Base-by-base conservation (phyloP, 1,140 invertebrate genomes). In the Globodera rostochiensis region DNA sequence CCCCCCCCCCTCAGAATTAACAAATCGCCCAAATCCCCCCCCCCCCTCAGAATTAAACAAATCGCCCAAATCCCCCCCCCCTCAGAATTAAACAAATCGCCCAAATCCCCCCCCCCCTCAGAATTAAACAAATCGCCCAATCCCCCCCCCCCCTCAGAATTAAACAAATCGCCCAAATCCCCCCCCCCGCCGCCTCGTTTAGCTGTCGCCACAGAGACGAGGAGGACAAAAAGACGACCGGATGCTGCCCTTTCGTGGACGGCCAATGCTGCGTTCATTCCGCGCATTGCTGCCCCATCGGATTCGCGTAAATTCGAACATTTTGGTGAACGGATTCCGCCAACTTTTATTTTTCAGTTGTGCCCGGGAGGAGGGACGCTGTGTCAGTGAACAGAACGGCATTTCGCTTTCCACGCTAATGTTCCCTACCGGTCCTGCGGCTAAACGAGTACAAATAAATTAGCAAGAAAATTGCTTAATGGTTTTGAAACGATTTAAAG, bases 161-260 rank as follows among this genome's bases (percentile, higher is more conserved):
- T n/a, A n/a, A n/a, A n/a, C n/a, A n/a, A n/a, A n/a, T n/a, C n/a
- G n/a, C n/a, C n/a, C n/a, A n/a, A n/a, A n/a, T n/a, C n/a, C n/a
- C 36, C 36, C 36, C 36, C 36, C 36, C 2, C 36, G 36, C 2
- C 36, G 36, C 36, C 15, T 78, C 15, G 46, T 46, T 79, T 15
- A 79, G 50, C 19, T 57, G 46, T 73, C 21, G 46, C 25, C 45
- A 57, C 46, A 49, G 21, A 11, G 50, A 71, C 49, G 50, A 36
- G n/a, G 66, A 71, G 64, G 25, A 50, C 64, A 64, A 2, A 19
- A 77, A 53, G 45, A 53, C 3, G 64, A 53, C 45, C 4, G 47
- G 74, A 25, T 79, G 77, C 25, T 79, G 77, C 50, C 77, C 77
- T 5, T 79, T 77, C n/a, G 45, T 36, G 8, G 77, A 79, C 21